These are phyloP conservation scores for Lophius americanus DNA, from an alignment of 2,797 vertebrate genomes.

Conservation along the genomic window DNA sequence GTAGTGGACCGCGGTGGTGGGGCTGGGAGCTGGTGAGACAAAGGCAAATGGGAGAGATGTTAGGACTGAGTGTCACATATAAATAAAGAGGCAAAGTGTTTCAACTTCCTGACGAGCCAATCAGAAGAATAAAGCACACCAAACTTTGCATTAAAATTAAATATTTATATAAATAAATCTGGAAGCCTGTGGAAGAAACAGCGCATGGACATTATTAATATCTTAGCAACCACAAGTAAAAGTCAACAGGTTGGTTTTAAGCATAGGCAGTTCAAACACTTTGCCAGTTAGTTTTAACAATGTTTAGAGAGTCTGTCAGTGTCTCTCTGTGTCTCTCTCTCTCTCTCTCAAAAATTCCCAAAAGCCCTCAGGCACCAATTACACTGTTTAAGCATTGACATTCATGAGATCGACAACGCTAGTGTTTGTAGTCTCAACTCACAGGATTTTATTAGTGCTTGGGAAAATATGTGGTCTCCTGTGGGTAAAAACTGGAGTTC, in stretches of 20 bases:
- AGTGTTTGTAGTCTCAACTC: slow-evolving; percentile 42
- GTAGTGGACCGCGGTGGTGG: slow-evolving; percentile 87
- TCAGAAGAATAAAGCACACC: neutral
- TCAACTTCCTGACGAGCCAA: slow-evolving; percentile 17
- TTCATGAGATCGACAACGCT: slow-evolving; percentile 59
- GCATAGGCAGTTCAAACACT: slow-evolving; percentile 54
- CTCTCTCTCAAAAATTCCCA: slow-evolving; percentile 46
- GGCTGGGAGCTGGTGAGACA: slow-evolving; percentile 87
- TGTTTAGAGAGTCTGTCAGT: slow-evolving; percentile 47
- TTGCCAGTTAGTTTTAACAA: slow-evolving; percentile 45
- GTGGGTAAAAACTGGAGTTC: slow-evolving; percentile 22
- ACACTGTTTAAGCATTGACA: slow-evolving; percentile 60
- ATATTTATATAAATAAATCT: slow-evolving; percentile 40
- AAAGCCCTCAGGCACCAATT: slow-evolving; percentile 60
- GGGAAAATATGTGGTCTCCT: slow-evolving; percentile 27
- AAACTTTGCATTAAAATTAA: slow-evolving; percentile 28
- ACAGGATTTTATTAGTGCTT: slow-evolving; percentile 31
- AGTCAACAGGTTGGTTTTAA: slow-evolving; percentile 33
- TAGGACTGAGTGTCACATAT: neutral
- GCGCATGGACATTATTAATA: slow-evolving; percentile 34
- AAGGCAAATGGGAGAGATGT: slow-evolving; percentile 31
- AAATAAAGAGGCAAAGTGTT: slow-evolving; percentile 33
- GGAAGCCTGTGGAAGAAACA: slow-evolving; percentile 33
- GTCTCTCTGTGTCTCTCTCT: neutral
- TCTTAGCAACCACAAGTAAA: slow-evolving; percentile 39